phyloP scores from a whole-genome alignment of 2,113 vertebrate genomes.

The Burhinus bistriatus region DNA sequence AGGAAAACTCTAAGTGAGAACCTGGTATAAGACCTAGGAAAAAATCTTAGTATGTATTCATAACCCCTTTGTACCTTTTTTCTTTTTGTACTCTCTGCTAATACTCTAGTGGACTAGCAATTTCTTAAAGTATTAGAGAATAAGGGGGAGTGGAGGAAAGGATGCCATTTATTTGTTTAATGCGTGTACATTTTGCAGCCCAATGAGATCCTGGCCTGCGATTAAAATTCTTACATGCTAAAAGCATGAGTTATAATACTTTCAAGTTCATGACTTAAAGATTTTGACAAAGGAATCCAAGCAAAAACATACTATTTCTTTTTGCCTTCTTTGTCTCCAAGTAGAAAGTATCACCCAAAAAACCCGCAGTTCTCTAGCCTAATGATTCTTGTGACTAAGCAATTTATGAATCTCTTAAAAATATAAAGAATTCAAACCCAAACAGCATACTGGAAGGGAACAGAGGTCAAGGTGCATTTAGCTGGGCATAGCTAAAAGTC shows the following conservation, averaged over 20 bases:
- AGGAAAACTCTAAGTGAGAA: not conserved
- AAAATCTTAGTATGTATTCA: not conserved
- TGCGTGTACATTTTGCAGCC: not conserved
- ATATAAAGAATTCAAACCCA: not conserved
- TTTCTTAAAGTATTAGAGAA: not conserved
- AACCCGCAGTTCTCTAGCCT: not conserved
- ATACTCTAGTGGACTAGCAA: not conserved
- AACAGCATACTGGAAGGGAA: not conserved
- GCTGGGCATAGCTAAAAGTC: not conserved
- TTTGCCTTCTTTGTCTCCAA: not conserved
- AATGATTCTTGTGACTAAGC: not conserved
- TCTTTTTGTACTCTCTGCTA: not conserved
- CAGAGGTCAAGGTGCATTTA: not conserved
- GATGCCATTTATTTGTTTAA: not conserved
- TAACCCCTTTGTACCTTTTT: not conserved
- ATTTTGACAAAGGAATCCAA: not conserved
- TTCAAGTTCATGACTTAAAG: not conserved
- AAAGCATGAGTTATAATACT: not conserved
- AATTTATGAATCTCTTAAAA: not conserved
- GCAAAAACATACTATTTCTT: not conserved
- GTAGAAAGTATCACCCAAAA: not conserved
- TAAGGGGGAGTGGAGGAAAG: not conserved
- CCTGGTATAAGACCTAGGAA: not conserved
- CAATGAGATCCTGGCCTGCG: not conserved
- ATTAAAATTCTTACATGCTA: not conserved